Evolutionary conservation across 2,888 invertebrate species (phyloP).

Genomic region (Brenthis daphne): DNA sequence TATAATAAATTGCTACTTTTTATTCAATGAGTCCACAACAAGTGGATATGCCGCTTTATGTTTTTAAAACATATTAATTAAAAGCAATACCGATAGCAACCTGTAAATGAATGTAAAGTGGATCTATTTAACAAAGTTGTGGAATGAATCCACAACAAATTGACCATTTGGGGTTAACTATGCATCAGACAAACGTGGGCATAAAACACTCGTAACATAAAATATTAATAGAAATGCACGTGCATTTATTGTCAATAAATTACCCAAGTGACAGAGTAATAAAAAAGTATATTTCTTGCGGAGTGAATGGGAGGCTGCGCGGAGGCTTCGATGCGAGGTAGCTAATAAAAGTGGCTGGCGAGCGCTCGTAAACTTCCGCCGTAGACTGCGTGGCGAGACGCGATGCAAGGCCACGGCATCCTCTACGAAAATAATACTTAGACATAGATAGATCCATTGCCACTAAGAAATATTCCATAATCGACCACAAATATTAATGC

Average conservation of each 20-base stretch:
- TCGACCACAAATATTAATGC: not conserved
- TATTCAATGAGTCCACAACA: constrained; percentile 10
- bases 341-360: constrained; percentile 80
- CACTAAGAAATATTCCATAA: not conserved
- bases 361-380: constrained; percentile 73
- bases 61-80: constrained; percentile 7
- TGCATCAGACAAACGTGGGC: constrained; percentile 58
- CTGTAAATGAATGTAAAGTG: constrained; percentile 47
- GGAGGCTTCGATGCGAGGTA: constrained; percentile 78
- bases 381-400: constrained; percentile 81
- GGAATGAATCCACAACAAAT: constrained; percentile 65
- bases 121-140: constrained; percentile 64
- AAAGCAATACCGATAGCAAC: not conserved
- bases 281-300: constrained; percentile 80
- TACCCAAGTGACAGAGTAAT: constrained; percentile 80
- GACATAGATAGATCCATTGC: constrained; percentile 18
- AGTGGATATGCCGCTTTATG: not conserved
- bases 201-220: constrained; percentile 77
- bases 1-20: constrained; percentile 6
- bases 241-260: constrained; percentile 82
- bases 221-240: constrained; percentile 83
- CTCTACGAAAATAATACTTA: constrained; percentile 47
- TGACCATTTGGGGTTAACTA: constrained; percentile 62
- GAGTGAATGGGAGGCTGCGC: constrained; percentile 79
- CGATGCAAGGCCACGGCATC: constrained; percentile 53